These are phyloP conservation scores for Pelobates cultripes DNA, from an alignment of 2,797 vertebrate species.

Conservation along the genomic window DNA sequence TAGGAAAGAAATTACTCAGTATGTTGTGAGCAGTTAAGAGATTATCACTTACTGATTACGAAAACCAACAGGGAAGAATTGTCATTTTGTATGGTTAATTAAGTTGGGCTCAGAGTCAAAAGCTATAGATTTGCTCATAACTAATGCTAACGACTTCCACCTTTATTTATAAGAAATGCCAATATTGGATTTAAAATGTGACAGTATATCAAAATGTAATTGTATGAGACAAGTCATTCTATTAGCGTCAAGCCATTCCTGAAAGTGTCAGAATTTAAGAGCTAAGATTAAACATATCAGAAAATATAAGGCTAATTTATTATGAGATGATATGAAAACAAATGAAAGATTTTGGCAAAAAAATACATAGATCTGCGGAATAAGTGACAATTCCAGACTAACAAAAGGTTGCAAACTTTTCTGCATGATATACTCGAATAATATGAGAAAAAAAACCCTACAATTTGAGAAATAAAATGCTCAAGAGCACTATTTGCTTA, in stretches of 20 bases:
- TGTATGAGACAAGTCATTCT: background rate
- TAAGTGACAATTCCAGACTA: too few species aligned
- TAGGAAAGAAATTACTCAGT: constrained; percentile 33
- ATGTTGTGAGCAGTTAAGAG: constrained; percentile 49
- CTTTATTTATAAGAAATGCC: constrained; percentile 18
- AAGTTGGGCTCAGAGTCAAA: constrained; percentile 11
- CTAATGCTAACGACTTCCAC: constrained; percentile 40
- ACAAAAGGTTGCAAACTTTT: too few species aligned
- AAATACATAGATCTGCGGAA: too few species aligned
- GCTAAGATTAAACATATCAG: too few species aligned
- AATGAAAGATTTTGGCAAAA: too few species aligned
- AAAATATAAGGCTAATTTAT: too few species aligned
- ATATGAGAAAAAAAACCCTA: too few species aligned
- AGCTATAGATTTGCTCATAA: constrained; percentile 2
- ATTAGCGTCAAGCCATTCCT: background rate
- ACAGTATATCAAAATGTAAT: background rate
- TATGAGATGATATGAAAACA: too few species aligned
- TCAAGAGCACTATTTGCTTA: too few species aligned
- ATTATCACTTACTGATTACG: constrained; percentile 54
- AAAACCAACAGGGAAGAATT: constrained; percentile 41
- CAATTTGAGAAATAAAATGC: too few species aligned
- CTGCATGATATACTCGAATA: too few species aligned
- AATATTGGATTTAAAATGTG: background rate
- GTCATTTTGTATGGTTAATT: constrained; percentile 30
- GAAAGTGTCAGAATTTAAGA: too few species aligned